These are phyloP conservation scores for Apostichopus leukothele DNA, from an alignment of 53 echinoderm and acorn worm species.

Conservation along the genomic window DNA sequence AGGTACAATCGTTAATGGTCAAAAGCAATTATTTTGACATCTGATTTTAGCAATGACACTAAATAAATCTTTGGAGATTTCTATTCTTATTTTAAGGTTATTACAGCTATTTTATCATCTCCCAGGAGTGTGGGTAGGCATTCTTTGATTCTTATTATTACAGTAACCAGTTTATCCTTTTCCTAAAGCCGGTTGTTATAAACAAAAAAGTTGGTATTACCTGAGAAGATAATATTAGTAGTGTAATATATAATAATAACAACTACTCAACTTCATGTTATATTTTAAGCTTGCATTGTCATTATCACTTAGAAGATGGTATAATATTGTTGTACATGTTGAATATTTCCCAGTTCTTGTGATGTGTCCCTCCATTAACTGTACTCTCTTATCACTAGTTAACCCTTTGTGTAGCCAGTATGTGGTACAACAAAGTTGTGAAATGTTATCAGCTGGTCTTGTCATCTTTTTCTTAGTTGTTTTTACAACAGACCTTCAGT, in stretches of 20 bases:
- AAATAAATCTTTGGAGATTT: no score
- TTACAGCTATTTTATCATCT: no score
- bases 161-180: neutral
- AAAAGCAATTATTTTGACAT: no score
- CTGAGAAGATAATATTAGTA: neutral
- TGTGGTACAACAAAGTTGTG: slow-evolving; percentile 43
- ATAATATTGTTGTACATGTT: slow-evolving; percentile 36
- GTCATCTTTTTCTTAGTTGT: neutral
- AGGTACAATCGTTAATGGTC: no score
- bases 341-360: slow-evolving; percentile 32
- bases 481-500: neutral
- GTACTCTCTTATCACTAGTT: slow-evolving; percentile 12
- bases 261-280: neutral
- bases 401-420: slow-evolving; percentile 46
- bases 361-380: slow-evolving; percentile 11
- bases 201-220: no score
- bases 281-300: slow-evolving; percentile 19
- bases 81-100: no score
- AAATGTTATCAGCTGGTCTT: neutral
- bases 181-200: no score
- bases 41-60: no score
- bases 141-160: no score
- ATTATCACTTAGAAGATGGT: neutral
- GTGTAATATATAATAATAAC: neutral
- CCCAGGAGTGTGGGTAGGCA: no score